Evolutionary conservation across 2,797 vertebrate genomes (phyloP).

Genomic region (Tragopan temminckii): DNA sequence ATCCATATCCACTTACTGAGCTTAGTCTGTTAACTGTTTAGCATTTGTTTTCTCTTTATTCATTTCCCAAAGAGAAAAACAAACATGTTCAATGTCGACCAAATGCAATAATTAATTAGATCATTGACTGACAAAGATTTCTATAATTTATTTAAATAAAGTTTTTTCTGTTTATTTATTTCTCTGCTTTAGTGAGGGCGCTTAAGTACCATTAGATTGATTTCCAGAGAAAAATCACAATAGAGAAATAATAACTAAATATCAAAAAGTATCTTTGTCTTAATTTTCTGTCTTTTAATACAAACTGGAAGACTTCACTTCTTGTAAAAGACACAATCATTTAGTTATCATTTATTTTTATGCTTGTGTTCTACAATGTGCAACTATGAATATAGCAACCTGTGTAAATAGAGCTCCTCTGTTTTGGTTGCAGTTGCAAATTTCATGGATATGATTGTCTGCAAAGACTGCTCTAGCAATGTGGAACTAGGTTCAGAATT

Average conservation of each 20-base stretch:
- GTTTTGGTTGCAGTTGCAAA: not conserved
- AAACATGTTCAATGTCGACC: conserved; percentile 74
- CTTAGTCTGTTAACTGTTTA: conserved; percentile 76
- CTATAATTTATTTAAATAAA: conserved; percentile 73
- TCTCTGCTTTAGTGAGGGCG: conserved; percentile 27
- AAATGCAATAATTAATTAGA: conserved; percentile 83
- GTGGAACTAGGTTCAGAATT: not conserved
- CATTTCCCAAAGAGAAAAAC: conserved; percentile 67
- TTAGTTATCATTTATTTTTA: not conserved
- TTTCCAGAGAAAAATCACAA: conserved; percentile 45
- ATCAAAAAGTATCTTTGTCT: conserved; percentile 45
- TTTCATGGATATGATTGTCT: not conserved
- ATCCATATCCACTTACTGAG: conserved; percentile 76
- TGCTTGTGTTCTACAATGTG: not conserved
- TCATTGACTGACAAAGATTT: conserved; percentile 75
- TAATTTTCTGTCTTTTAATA: not conserved
- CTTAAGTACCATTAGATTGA: conserved; percentile 55
- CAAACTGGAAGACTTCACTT: not conserved
- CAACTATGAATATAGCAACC: not conserved
- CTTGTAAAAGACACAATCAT: not conserved
- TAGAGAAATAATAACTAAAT: conserved; percentile 46
- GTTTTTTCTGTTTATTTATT: conserved; percentile 59
- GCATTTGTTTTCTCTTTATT: conserved; percentile 80
- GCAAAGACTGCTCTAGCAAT: not conserved
- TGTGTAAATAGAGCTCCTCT: not conserved